Evolutionary conservation across 2,888 invertebrate genomes (phyloP).

Genomic region (Cheilosia grossa): DNA sequence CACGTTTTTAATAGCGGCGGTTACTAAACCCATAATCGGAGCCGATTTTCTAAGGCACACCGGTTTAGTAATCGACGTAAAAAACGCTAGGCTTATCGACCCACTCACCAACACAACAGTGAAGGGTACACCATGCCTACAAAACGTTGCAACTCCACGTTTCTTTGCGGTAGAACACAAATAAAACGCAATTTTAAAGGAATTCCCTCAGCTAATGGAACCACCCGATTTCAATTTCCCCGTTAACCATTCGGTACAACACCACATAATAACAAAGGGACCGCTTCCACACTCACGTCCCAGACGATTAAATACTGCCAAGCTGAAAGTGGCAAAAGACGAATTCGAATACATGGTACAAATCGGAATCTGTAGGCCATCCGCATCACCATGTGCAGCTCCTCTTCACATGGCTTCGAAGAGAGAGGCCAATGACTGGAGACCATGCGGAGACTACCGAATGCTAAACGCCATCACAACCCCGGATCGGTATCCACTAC

Average conservation of each 20-base stretch:
- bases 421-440: constrained; percentile 28
- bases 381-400: constrained; percentile 24
- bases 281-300: not conserved
- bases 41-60: constrained; percentile 41
- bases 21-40: constrained; percentile 51
- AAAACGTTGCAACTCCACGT: not conserved
- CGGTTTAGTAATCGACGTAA: constrained; percentile 35
- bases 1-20: constrained; percentile 37
- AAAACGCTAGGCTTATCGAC: constrained; percentile 29
- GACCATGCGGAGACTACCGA: not conserved
- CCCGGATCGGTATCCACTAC: no score
- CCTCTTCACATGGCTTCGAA: constrained; percentile 60
- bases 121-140: constrained; percentile 4
- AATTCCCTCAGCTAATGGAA: not conserved
- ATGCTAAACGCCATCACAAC: no score
- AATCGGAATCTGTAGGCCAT: constrained; percentile 51
- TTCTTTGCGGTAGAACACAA: constrained; percentile 8
- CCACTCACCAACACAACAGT: constrained; percentile 8
- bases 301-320: constrained; percentile 19
- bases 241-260: no score
- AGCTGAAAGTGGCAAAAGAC: constrained; percentile 3
- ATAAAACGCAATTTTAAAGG: not conserved
- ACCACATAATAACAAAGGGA: not conserved
- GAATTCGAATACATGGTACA: constrained; percentile 17
- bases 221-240: no score